Percentiles rank a stretch among this genome's conserved stretches.
phyloP scores from a whole-genome alignment of 2,113 vertebrate genomes.

The Romanogobio albipinnatus region DNA sequence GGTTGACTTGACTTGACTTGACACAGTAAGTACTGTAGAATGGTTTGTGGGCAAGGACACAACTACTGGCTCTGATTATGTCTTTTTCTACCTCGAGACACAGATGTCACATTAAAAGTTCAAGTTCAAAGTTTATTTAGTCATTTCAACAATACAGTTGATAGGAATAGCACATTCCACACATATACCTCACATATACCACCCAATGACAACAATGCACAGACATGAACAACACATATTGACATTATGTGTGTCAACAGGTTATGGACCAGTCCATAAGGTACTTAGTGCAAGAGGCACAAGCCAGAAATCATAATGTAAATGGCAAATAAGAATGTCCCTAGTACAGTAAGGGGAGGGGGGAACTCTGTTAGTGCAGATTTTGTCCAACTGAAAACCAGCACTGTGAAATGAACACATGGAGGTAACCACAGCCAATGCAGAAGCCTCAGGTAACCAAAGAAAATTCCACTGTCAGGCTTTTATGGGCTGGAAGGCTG shows the following conservation, averaged over 20 bases:
- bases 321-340: no score
- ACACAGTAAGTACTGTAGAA: background rate
- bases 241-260: no score
- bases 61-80: background rate
- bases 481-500: conserved; percentile 4
- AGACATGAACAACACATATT: no score
- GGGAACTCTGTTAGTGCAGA: background rate
- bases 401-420: conserved; percentile 14
- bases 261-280: no score
- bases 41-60: background rate
- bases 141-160: no score
- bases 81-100: background rate
- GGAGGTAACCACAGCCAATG: background rate
- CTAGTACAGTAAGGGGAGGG: no score
- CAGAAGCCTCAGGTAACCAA: conserved; percentile 3
- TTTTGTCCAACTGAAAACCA: conserved; percentile 2
- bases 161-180: no score
- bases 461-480: conserved; percentile 1
- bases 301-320: no score
- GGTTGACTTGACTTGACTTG: background rate
- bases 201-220: no score
- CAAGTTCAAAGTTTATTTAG: no score
- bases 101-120: conserved; percentile 12
- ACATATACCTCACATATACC: no score
- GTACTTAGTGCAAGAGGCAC: no score